A percentile compares a stretch with the other conserved stretches of the same genome.
Evolutionary conservation across 2,113 vertebrate genomes (phyloP).

Genomic region (Microcebus griseorufus): DNA sequence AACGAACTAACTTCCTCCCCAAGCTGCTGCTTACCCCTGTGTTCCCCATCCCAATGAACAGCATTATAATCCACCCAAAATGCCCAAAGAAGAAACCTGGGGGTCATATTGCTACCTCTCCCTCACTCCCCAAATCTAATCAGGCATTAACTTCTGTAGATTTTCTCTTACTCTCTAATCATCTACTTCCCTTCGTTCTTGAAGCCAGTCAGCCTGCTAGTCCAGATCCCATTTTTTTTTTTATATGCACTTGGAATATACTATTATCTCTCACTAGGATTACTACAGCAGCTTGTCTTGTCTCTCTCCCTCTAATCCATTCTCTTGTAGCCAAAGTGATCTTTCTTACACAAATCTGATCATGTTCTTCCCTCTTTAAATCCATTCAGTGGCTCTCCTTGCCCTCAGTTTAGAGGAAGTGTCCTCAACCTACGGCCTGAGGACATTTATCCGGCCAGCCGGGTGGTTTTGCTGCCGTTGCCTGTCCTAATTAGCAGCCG

Average conservation of each 20-base stretch:
- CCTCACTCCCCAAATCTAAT: background rate
- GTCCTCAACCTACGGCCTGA: too few relatives aligned
- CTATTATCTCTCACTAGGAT: background rate
- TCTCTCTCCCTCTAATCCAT: background rate
- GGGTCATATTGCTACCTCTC: background rate
- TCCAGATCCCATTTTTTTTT: background rate
- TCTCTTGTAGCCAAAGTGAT: background rate
- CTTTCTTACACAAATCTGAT: constrained; percentile 7
- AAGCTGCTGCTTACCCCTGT: background rate
- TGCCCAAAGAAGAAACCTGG: background rate
- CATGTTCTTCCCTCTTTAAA: constrained; percentile 30
- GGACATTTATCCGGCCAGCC: too few relatives aligned
- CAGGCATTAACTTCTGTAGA: background rate
- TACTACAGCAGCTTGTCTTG: background rate
- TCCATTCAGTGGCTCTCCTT: background rate
- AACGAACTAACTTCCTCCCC: background rate
- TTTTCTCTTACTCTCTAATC: background rate
- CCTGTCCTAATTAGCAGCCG: too few relatives aligned
- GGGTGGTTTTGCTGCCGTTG: too few relatives aligned
- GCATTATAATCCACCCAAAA: background rate
- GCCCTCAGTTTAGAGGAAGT: background rate
- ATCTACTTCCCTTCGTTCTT: background rate
- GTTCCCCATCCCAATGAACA: background rate
- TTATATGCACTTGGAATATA: background rate
- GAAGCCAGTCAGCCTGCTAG: background rate